Evolutionary conservation across 2,113 vertebrate species (phyloP).

Genomic region (Oreochromis spilurus): DNA sequence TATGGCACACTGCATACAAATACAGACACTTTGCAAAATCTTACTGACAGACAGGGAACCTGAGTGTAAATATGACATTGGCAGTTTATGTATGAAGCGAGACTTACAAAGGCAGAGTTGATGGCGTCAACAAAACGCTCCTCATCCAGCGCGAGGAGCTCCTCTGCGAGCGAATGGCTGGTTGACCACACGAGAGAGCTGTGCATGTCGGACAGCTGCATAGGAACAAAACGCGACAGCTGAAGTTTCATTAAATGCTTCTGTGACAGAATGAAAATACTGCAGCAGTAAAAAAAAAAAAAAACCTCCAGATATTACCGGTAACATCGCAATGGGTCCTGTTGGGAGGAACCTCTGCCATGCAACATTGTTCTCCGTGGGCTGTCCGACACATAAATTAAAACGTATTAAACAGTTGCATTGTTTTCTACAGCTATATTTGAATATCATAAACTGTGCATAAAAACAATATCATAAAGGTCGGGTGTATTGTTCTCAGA

Average conservation of each 20-base stretch:
- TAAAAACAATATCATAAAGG: not conserved
- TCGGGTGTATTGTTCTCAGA: not conserved
- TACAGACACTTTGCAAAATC: not conserved
- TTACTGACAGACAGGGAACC: not conserved
- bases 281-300: not conserved
- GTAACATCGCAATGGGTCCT: conserved; percentile 92
- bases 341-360: conserved; percentile 98
- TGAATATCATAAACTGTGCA: not conserved
- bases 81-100: conserved; percentile 1
- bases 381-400: conserved; percentile 67
- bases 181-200: conserved; percentile 98
- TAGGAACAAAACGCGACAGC: not conserved
- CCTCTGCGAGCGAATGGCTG: conserved; percentile 82
- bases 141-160: conserved; percentile 86
- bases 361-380: conserved; percentile 94
- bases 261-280: not conserved
- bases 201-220: conserved; percentile 85
- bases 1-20: not conserved
- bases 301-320: conserved; percentile 72
- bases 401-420: not conserved
- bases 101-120: conserved; percentile 95
- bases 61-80: not conserved
- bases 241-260: not conserved
- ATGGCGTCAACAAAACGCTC: conserved; percentile 91
- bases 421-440: not conserved